A percentile compares a stretch with the other conserved stretches of the same genome.
Conservation (phyloP, 1,140 invertebrate species). For the Chrysoperla carnea region DNA sequence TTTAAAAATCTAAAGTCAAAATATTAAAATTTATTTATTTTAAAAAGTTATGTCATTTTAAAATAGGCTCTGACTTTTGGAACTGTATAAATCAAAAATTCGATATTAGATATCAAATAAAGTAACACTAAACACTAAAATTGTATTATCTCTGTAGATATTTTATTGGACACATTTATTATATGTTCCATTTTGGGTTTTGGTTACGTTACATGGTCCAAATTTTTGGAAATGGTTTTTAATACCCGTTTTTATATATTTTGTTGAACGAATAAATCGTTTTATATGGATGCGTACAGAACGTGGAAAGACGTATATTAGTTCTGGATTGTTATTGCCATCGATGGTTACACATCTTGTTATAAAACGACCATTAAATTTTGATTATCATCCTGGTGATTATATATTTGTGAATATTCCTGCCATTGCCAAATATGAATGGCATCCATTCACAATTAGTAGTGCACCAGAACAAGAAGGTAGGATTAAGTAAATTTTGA, state of each 20-base stretch:
- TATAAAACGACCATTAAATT: slow-evolving; percentile 68
- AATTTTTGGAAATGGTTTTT: slow-evolving; percentile 96
- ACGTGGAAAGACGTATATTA: slow-evolving; percentile 66
- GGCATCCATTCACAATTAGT: slow-evolving; percentile 95
- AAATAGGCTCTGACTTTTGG: too few species aligned
- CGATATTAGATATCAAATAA: neutral
- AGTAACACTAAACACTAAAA: slow-evolving; percentile 3
- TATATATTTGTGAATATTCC: slow-evolving; percentile 92
- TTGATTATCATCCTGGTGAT: slow-evolving; percentile 83
- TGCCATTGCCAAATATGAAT: slow-evolving; percentile 80
- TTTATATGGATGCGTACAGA: slow-evolving; percentile 45
- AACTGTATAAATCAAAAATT: too few species aligned
- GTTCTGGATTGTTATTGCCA: slow-evolving; percentile 66
- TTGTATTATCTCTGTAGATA: slow-evolving; percentile 36
- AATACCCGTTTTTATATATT: slow-evolving; percentile 59
- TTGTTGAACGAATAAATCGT: slow-evolving; percentile 56
- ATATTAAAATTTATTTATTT: too few species aligned
- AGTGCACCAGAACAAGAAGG: slow-evolving; percentile 87
- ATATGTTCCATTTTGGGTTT: slow-evolving; percentile 76
- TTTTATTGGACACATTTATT: slow-evolving; percentile 92
- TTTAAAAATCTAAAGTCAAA: too few species aligned
- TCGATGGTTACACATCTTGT: slow-evolving; percentile 75
- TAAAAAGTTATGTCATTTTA: too few species aligned
- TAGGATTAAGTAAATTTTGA: slow-evolving; percentile 17
- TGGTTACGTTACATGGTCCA: slow-evolving; percentile 73